Conservation (phyloP, 2,888 invertebrate species). For the Eristalinus sepulchralis region DNA sequence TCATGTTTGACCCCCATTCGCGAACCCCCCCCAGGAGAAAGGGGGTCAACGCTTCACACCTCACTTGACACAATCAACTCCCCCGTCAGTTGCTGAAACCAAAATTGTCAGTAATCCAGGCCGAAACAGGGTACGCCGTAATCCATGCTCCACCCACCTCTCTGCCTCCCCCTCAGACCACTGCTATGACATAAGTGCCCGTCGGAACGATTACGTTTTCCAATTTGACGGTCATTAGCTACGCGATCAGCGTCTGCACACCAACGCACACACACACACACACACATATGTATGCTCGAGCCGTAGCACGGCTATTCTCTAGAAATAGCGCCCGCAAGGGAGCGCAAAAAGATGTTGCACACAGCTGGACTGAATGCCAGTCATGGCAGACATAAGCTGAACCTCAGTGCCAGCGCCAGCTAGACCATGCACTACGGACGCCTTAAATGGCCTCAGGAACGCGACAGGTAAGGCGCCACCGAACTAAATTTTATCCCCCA, state of each 20-base stretch:
- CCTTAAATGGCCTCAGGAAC: constrained; percentile 66
- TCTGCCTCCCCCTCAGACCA: neutral
- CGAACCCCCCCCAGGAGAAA: no score
- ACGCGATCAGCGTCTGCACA: constrained; percentile 10
- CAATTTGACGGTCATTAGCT: constrained; percentile 44
- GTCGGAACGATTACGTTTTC: constrained; percentile 23
- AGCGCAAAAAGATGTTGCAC: constrained; percentile 1
- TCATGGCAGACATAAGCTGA: constrained; percentile 27
- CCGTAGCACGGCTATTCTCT: neutral
- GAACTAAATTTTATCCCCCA: constrained; percentile 46
- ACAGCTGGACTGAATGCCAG: constrained; percentile 18
- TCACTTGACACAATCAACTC: neutral
- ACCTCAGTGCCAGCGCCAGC: constrained; percentile 20
- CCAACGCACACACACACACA: neutral
- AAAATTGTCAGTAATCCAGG: no score
- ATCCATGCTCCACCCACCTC: neutral
- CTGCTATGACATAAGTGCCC: constrained; percentile 26
- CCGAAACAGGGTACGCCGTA: neutral
- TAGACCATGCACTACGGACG: constrained; percentile 16
- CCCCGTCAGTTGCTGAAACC: no score
- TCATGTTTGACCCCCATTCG: no score
- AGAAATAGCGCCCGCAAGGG: neutral
- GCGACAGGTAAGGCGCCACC: constrained; percentile 68
- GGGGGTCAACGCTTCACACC: neutral
- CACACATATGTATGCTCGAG: neutral